phyloP scores from a whole-genome alignment of 2,888 invertebrate genomes.

The Aphidius colemani region DNA sequence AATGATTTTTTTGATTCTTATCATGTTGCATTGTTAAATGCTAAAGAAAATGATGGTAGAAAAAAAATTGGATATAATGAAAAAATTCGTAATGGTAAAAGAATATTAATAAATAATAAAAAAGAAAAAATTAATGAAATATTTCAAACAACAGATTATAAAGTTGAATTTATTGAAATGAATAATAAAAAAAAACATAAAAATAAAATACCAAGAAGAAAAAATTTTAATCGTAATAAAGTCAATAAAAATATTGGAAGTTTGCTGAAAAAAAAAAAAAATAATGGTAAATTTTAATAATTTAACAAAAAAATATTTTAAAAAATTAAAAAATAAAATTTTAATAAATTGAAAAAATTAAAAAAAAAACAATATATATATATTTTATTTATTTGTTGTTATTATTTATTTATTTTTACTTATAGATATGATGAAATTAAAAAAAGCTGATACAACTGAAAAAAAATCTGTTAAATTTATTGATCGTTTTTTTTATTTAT shows the following conservation, averaged over 20 bases:
- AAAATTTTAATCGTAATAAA: too few species aligned
- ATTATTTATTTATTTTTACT: too few species aligned
- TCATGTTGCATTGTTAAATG: background rate
- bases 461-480: background rate
- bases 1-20: background rate
- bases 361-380: background rate
- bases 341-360: conserved; percentile 1
- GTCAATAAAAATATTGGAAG: background rate
- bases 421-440: too few species aligned
- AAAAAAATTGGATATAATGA: background rate
- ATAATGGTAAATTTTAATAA: background rate
- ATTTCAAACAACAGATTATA: conserved; percentile 22
- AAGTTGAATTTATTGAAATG: conserved; percentile 13
- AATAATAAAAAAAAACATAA: background rate
- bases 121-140: conserved; percentile 14
- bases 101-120: conserved; percentile 4
- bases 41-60: background rate
- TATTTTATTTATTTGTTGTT: too few species aligned
- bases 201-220: background rate
- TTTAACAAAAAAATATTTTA: background rate
- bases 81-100: background rate
- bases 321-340: background rate
- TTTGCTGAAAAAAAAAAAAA: background rate
- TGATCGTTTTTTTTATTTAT: background rate
- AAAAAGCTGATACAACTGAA: background rate